Conservation (phyloP, 2,113 vertebrate genomes). For the Tretioscincus oriximinensis region DNA sequence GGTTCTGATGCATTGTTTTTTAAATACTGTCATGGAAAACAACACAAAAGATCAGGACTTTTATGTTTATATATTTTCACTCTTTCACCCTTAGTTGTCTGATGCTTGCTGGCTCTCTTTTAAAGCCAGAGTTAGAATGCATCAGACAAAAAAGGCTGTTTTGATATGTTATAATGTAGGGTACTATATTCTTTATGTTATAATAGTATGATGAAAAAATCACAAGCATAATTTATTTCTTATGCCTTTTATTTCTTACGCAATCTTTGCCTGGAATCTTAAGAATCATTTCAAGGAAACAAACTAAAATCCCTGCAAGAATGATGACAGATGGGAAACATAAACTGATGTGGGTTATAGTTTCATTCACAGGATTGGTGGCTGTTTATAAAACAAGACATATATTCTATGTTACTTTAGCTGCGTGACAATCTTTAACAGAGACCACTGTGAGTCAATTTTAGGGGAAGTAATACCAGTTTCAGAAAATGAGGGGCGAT, state of each 20-base stretch:
- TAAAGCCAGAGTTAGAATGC: constrained; percentile 27
- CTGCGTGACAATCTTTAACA: constrained; percentile 17
- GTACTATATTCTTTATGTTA: constrained; percentile 45
- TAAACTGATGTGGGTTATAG: constrained; percentile 56
- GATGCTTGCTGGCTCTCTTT: constrained; percentile 37
- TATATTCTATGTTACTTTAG: background rate
- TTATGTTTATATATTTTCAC: constrained; percentile 33
- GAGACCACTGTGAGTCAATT: background rate
- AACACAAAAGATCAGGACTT: constrained; percentile 46
- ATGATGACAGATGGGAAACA: constrained; percentile 46
- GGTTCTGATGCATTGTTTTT: constrained; percentile 29
- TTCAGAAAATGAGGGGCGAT: no score
- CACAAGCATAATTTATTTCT: constrained; percentile 23
- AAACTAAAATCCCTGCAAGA: constrained; percentile 65
- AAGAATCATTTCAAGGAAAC: constrained; percentile 57
- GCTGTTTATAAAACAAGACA: constrained; percentile 28
- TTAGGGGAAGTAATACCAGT: background rate
- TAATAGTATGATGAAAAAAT: constrained; percentile 53
- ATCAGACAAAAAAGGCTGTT: constrained; percentile 40
- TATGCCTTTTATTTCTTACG: constrained; percentile 41
- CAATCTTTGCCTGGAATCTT: constrained; percentile 54
- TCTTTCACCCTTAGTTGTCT: constrained; percentile 44
- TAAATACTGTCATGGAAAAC: constrained; percentile 42
- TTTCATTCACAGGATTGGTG: constrained; percentile 20
- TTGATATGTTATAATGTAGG: constrained; percentile 41